Percentiles rank a stretch among this genome's conserved stretches.
These are phyloP conservation scores for Callithrix jacchus DNA, from an alignment of 2,113 vertebrate species.

Conservation along the genomic window DNA sequence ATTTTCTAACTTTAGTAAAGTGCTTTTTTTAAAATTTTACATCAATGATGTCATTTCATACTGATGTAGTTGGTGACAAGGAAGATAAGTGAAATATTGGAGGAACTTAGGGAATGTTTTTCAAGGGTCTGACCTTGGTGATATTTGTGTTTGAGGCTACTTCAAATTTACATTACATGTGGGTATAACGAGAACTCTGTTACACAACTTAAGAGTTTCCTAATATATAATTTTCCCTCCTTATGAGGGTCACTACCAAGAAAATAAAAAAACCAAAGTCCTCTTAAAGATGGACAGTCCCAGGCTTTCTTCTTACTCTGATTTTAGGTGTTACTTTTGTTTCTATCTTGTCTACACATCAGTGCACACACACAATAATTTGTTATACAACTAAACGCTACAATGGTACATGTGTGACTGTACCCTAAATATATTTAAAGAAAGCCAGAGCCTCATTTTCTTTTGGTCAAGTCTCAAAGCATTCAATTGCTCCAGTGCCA, in stretches of 20 bases:
- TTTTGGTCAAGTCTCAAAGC: accelerated
- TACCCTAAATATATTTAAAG: not conserved
- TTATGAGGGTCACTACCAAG: not conserved
- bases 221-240: not conserved
- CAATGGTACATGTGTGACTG: accelerated
- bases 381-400: accelerated
- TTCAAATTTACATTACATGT: not conserved
- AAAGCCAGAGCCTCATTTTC: accelerated
- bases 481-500: accelerated
- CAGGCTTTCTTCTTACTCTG: not conserved
- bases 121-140: no score
- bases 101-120: not conserved
- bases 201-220: not conserved
- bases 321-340: accelerated
- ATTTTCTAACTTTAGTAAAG: not conserved
- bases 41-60: not conserved
- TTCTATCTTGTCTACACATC: not conserved
- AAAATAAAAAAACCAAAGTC: not conserved
- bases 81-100: not conserved
- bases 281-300: no score
- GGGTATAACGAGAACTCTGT: not conserved
- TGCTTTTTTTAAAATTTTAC: not conserved
- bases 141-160: no score
- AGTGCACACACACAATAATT: accelerated
- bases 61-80: not conserved